phyloP scores from a whole-genome alignment of 2,113 vertebrate genomes.

The Ascaphus truei region DNA sequence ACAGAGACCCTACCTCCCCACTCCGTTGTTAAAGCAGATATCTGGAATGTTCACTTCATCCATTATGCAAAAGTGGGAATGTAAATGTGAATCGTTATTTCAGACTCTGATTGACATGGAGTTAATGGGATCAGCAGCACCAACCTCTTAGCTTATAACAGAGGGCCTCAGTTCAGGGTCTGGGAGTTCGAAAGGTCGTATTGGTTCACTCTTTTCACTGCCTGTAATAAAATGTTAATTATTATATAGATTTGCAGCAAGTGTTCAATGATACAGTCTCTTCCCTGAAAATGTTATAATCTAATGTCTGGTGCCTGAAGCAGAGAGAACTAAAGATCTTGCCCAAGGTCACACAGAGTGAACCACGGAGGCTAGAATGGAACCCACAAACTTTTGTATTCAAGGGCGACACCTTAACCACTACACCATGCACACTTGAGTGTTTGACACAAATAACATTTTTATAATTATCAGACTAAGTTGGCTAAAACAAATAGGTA shows the following conservation, averaged over 20 bases:
- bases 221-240: not conserved
- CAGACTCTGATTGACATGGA: conserved; percentile 5
- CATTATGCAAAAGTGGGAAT: conserved; percentile 17
- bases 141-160: conserved; percentile 9
- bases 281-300: not conserved
- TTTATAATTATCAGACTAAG: no score
- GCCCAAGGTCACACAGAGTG: not conserved
- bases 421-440: conserved; percentile 1
- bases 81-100: conserved; percentile 27
- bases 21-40: conserved; percentile 23
- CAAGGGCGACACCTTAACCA: not conserved
- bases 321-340: not conserved
- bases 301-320: not conserved
- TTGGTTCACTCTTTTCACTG: not conserved
- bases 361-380: conserved; percentile 2
- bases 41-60: conserved; percentile 23
- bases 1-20: not conserved
- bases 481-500: no score
- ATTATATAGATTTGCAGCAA: conserved; percentile 1
- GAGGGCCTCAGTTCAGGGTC: conserved; percentile 27
- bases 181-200: not conserved
- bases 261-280: not conserved
- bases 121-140: conserved; percentile 1
- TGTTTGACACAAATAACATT: not conserved
- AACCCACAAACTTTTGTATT: not conserved